A percentile compares a stretch with the other conserved stretches of the same genome.
These are phyloP conservation scores for Brachionus rotundiformis DNA, from an alignment of 1,140 invertebrate genomes.

Conservation along the genomic window DNA sequence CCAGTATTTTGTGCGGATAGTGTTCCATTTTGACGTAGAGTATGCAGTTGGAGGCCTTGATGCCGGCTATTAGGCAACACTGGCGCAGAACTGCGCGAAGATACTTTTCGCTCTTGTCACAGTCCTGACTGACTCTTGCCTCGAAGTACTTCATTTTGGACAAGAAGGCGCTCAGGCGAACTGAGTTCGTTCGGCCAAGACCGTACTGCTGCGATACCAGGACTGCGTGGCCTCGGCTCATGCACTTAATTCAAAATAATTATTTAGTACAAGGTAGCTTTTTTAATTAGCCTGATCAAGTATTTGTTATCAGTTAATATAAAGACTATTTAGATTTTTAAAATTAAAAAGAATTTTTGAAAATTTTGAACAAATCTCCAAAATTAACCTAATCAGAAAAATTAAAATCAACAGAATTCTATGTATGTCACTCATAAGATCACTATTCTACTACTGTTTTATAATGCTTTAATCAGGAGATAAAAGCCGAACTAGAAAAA, in stretches of 20 bases:
- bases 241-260: slow-evolving; percentile 55
- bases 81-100: slow-evolving; percentile 58
- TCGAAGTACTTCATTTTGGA: slow-evolving; percentile 62
- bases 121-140: slow-evolving; percentile 56
- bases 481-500: too few relatives aligned
- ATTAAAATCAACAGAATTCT: too few relatives aligned
- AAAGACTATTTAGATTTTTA: too few relatives aligned
- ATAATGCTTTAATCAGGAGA: too few relatives aligned
- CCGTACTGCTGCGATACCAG: slow-evolving; percentile 58
- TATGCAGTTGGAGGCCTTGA: slow-evolving; percentile 58
- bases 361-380: too few relatives aligned
- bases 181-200: slow-evolving; percentile 59
- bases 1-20: background rate
- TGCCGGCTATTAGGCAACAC: slow-evolving; percentile 59
- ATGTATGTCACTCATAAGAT: too few relatives aligned
- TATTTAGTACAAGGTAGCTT: too few relatives aligned
- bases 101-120: slow-evolving; percentile 55
- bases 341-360: too few relatives aligned
- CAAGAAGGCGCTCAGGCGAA: slow-evolving; percentile 59
- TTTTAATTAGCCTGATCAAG: too few relatives aligned
- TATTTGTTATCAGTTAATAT: too few relatives aligned
- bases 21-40: slow-evolving; percentile 54
- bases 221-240: slow-evolving; percentile 60
- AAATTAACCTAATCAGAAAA: too few relatives aligned
- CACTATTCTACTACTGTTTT: too few relatives aligned